Base-by-base conservation (phyloP, 2,888 invertebrate species). In the Heliconius sara region DNA sequence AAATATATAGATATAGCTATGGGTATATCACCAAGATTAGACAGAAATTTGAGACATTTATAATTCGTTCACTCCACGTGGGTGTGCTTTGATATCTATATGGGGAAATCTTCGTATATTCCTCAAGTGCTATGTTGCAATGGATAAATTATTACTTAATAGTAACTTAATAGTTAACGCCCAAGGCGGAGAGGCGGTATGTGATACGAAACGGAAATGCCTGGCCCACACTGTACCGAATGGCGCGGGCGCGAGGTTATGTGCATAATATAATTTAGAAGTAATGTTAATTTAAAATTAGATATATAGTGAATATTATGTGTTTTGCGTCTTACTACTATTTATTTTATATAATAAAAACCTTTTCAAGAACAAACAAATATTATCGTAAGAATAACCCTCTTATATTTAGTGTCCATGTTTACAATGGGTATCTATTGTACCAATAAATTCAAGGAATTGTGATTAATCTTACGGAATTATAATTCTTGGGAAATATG, bases 171-270 rank as follows among this genome's bases (percentile, higher is more conserved):
- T 75, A 75, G 75, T 75, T 75, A 39, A 65, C 75, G 66, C 81
- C 80, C 76, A 39, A 78, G 80, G 78, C 79, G 75, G 72, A 81
- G 71, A 76, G 77, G 77, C 76, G 78, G 77, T 27, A 80, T 81
- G 78, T 39, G 66, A 79, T 77, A 77, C 75, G 67, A 80, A 81
- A 82, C 81, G 82, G 83, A 83, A 83, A 83, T 80, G 79, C 71
- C 66, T 78, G 67, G 76, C 83, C 81, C 79, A 82, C 82, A 80
- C 83, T 66, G 19, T 66, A 68, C 5, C 16, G 27, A 39, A n/a
- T 16, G 52, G 72, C 82, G 79, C 81, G 78, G 79, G 74, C 77
- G 80, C 80, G 39, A 22, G 71, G 73, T 39, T 77, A 77, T 39
- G 47, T 63, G 39, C 67, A 76, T 74, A 65, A 76, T 74, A 75